Evolutionary conservation across 2,888 invertebrate genomes (phyloP).

Genomic region (Metallyticus violacea): DNA sequence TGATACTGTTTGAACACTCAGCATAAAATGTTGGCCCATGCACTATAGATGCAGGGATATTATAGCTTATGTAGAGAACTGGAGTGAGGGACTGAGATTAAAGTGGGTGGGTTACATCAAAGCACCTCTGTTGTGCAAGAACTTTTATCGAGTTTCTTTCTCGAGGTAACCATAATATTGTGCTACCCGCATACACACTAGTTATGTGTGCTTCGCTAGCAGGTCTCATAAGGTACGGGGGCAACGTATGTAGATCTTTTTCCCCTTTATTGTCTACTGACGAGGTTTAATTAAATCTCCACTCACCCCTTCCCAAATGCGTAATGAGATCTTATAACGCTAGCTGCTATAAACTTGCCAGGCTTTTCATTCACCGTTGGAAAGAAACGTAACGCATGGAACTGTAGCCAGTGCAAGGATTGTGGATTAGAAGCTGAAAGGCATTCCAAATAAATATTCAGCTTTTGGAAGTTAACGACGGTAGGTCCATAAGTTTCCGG

Average conservation of each 20-base stretch:
- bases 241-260: neutral
- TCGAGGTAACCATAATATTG: neutral
- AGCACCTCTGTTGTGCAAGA: neutral
- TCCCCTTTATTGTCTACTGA: neutral
- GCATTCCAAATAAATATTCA: neutral
- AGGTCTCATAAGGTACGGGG: neutral
- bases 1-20: no score
- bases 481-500: no score
- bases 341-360: neutral
- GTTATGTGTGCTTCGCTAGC: neutral
- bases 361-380: neutral
- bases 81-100: no score
- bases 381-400: neutral
- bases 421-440: neutral
- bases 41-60: no score
- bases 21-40: no score
- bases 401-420: neutral
- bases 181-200: neutral
- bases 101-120: no score
- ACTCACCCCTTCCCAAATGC: neutral
- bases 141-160: neutral
- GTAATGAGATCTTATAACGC: neutral
- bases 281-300: neutral
- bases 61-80: no score
- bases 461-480: no score